Percentiles rank a stretch among this genome's conserved stretches.
Conservation (phyloP, 1,140 invertebrate species). For the Macrobrachium nipponense region DNA sequence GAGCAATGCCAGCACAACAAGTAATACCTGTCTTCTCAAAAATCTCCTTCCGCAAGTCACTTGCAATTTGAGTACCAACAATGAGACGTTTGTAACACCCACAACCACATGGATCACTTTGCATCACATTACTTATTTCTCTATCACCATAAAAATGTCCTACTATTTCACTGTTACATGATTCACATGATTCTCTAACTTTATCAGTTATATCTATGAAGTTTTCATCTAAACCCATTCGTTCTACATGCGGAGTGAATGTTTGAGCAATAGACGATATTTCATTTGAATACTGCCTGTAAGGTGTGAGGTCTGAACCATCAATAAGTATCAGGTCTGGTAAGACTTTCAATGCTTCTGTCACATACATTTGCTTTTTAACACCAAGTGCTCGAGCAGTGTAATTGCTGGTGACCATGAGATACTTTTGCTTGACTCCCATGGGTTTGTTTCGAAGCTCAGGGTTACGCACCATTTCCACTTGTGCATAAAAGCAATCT, state of each 20-base stretch:
- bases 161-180: constrained; percentile 61
- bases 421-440: constrained; percentile 83
- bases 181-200: constrained; percentile 72
- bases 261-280: constrained; percentile 77
- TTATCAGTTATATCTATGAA: constrained; percentile 80
- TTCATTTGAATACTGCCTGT: constrained; percentile 78
- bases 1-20: constrained; percentile 83
- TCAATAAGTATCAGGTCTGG: constrained; percentile 78
- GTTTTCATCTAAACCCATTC: constrained; percentile 84
- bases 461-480: constrained; percentile 80
- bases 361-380: constrained; percentile 79
- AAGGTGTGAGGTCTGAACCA: constrained; percentile 82
- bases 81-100: constrained; percentile 77
- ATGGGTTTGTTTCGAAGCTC: constrained; percentile 75
- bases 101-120: constrained; percentile 75
- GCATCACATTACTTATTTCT: background rate
- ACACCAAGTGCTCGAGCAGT: constrained; percentile 78
- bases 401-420: constrained; percentile 85
- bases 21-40: constrained; percentile 78
- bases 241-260: constrained; percentile 79
- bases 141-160: constrained; percentile 58
- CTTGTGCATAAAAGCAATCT: constrained; percentile 87
- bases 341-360: constrained; percentile 77
- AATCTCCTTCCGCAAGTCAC: constrained; percentile 78
- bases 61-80: constrained; percentile 77